These are phyloP conservation scores for human DNA, from an alignment of 2,113 vertebrate species.

Conservation along the genomic window GRCh38 chr11:102233001-102233500, in stretches of 20 bases:
- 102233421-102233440: constrained; percentile 80
- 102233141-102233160: constrained; percentile 89
- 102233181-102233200: constrained; percentile 88
- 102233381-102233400: constrained; percentile 94
- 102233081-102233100: constrained; percentile 85
- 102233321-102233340: constrained; percentile 94
- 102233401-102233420: constrained; percentile 95
- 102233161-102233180: constrained; percentile 89
- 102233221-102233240: constrained; percentile 94
- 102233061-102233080: constrained; percentile 73
- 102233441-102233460: constrained; percentile 61
- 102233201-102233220: constrained; percentile 93
- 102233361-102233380: constrained; percentile 94
- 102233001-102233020: constrained; percentile 68
- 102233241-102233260: constrained; percentile 93
- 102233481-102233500: neutral
- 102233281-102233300: constrained; percentile 87
- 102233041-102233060: constrained; percentile 86
- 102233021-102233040: constrained; percentile 89
- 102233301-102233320: constrained; percentile 92
- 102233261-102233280: constrained; percentile 93
- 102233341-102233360: constrained; percentile 95
- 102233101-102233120: constrained; percentile 85
- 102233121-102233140: constrained; percentile 86
- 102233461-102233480: constrained; percentile 23